Evolutionary conservation across 2,797 vertebrate genomes (phyloP), one percentile per base, ranked within the genome.

Genomic region (Myoxocephalus aenaeus): DNA sequence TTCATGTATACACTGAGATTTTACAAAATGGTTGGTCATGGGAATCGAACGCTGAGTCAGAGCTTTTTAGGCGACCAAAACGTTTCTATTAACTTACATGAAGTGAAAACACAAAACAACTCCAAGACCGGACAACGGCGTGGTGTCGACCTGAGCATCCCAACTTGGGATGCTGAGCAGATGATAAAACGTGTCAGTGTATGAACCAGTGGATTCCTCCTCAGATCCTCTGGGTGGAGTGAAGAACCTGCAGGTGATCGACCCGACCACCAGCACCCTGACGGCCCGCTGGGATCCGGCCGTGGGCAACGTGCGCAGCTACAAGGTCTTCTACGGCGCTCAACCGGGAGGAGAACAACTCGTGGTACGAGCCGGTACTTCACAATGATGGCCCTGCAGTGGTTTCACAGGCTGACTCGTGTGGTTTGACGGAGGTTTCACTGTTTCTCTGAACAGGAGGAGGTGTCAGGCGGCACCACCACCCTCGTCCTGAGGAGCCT

Each of bases 201-300:
- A 65, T 34, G 11, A 50, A n/a, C 27, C 9, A 18, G 51, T 14
- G 1, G 12, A 53, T 53, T 17, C 57, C 83, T 2, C 84, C 90
- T 86, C 87, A 99, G 98, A 96, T 81, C 96, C 97, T 25, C 67
- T 99, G 80, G 97, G 96, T 44, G 97, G 97, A 2, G 97, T 99
- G 57, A 97, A 92, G 90, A 99, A 98, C 87, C 83, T 99, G 65
- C 80, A 95, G 79, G 97, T 99, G 40, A 95, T 94, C 3, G 96
- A 99, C 79, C 97, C 97, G 2, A 97, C 97, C 57, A 94, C 95
- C 82, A 97, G 90, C 91, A 94, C 95, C 0, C 83, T 99, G 86
- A 97, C 93, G 0, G 93, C 96, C 15, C 95, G 96, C 57, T 99
- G 98, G 98, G 97, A 98, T 15, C 96, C 98, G 0, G 97, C 98